Evolutionary conservation across 2,113 vertebrate species (phyloP).

Genomic region (Heterotilapia buettikoferi): DNA sequence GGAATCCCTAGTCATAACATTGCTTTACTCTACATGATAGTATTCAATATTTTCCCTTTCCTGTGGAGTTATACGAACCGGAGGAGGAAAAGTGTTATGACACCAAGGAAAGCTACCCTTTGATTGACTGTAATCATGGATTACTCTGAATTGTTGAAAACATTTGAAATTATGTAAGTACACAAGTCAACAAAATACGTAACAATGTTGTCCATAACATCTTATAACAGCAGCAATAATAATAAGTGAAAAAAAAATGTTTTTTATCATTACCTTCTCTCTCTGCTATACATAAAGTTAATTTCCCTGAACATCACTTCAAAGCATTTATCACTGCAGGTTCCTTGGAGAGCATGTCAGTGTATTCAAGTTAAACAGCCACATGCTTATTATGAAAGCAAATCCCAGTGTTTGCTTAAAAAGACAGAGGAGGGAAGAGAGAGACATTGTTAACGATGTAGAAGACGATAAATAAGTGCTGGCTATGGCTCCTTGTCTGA

Average conservation of each 20-base stretch:
- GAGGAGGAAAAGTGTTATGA: not conserved
- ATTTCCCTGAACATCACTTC: not conserved
- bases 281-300: not conserved
- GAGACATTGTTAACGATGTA: slow-evolving; percentile 32
- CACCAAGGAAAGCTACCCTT: not conserved
- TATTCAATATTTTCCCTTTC: not conserved
- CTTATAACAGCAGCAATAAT: not conserved
- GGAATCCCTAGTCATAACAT: not conserved
- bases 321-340: not conserved
- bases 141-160: not conserved
- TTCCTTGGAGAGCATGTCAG: slow-evolving; percentile 11
- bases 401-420: slow-evolving; percentile 14
- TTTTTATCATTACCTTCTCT: not conserved
- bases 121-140: not conserved
- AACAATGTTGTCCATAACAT: not conserved
- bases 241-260: not conserved
- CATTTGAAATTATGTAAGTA: not conserved
- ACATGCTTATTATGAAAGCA: slow-evolving; percentile 38
- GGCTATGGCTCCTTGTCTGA: slow-evolving; percentile 21
- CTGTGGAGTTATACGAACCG: not conserved
- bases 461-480: slow-evolving; percentile 43
- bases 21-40: not conserved
- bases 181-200: not conserved
- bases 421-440: slow-evolving; percentile 3
- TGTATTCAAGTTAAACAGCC: slow-evolving; percentile 20